Evolutionary conservation across 37 sponge, comb jelly and placozoan species (phyloP).

Genomic region (Axinella damicornis): DNA sequence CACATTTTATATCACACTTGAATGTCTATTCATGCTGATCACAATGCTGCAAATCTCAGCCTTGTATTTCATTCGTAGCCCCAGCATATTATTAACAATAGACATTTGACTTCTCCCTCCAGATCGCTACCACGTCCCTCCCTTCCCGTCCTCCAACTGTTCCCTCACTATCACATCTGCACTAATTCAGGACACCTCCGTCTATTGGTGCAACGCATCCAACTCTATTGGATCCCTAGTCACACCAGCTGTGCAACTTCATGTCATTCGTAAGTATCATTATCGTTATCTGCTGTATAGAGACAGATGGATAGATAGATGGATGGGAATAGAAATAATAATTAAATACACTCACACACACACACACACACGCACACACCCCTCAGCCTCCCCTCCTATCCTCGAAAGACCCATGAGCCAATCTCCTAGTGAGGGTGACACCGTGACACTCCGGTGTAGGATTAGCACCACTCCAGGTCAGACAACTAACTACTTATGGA

Average conservation of each 20-base stretch:
- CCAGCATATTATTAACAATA: too few relatives aligned
- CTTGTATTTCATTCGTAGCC: too few relatives aligned
- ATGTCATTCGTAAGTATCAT: constrained; percentile 25
- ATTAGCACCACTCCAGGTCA: not conserved
- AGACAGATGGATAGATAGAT: too few relatives aligned
- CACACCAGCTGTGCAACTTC: not conserved
- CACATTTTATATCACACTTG: too few relatives aligned
- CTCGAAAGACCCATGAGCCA: too few relatives aligned
- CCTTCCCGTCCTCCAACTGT: constrained; percentile 5
- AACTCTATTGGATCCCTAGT: not conserved
- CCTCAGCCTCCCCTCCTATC: not conserved
- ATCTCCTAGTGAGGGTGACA: not conserved
- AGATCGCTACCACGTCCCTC: not conserved
- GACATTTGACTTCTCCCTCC: not conserved
- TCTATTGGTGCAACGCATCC: constrained; percentile 34
- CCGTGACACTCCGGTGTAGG: not conserved
- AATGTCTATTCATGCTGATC: too few relatives aligned
- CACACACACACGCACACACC: not conserved
- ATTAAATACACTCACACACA: not conserved
- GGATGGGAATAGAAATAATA: too few relatives aligned
- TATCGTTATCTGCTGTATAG: too few relatives aligned
- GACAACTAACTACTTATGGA: constrained; percentile 8
- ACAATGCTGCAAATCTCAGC: too few relatives aligned
- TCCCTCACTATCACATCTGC: constrained; percentile 40
- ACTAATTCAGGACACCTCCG: not conserved